A percentile compares a stretch with the other conserved stretches of the same genome.
phyloP scores from a whole-genome alignment of 2,797 vertebrate species.

The Podarcis siculus region DNA sequence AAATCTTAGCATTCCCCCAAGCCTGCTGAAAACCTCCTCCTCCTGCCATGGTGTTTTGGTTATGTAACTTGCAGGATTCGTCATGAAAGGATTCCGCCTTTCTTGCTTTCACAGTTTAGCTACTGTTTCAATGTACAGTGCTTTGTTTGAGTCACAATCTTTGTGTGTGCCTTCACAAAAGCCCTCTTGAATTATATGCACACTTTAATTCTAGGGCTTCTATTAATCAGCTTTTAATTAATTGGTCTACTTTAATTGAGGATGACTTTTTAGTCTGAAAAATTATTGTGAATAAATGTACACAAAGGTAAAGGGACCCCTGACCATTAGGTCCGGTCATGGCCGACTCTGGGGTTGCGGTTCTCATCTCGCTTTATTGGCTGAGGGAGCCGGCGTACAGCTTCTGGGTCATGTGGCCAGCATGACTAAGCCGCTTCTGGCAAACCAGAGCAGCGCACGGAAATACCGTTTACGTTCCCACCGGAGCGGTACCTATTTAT shows the following conservation, averaged over 20 bases:
- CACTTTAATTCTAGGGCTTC: neutral
- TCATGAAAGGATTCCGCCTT: neutral
- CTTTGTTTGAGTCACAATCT: neutral
- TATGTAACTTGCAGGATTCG: neutral
- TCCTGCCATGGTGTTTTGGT: neutral
- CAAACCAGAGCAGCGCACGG: too few species aligned
- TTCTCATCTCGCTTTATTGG: too few species aligned
- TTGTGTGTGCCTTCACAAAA: too few species aligned
- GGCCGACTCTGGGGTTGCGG: too few species aligned
- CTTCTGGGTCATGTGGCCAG: too few species aligned
- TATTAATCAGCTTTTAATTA: neutral
- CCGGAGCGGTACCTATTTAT: too few species aligned
- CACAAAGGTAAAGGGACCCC: too few species aligned
- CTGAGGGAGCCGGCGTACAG: too few species aligned
- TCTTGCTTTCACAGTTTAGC: neutral
- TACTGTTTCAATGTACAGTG: neutral
- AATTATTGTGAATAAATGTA: neutral
- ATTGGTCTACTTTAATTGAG: neutral
- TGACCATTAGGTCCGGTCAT: too few species aligned
- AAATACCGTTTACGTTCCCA: too few species aligned
- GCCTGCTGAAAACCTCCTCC: neutral
- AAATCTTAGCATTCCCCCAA: neutral
- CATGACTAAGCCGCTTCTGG: too few species aligned
- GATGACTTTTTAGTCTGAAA: neutral
- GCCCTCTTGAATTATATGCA: neutral